phyloP scores from a whole-genome alignment of 2,113 vertebrate species.

The Scomber japonicus region DNA sequence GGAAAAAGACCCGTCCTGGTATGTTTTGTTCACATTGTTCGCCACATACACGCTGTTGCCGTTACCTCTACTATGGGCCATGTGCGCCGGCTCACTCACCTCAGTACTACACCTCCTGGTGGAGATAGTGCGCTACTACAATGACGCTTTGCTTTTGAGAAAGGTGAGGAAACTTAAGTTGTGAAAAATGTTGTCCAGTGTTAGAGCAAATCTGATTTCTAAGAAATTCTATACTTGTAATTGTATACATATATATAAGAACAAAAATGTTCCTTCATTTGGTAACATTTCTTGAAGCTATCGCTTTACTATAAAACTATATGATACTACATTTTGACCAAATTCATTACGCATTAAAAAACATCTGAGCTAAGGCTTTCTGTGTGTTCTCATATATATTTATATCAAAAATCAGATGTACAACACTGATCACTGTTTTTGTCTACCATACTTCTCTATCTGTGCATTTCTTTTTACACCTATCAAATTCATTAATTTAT shows the following conservation, averaged over 20 bases:
- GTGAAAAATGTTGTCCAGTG: too few relatives aligned
- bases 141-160: conserved; percentile 71
- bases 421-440: too few relatives aligned
- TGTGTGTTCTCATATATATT: too few relatives aligned
- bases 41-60: conserved; percentile 86
- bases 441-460: too few relatives aligned
- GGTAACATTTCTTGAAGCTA: background rate
- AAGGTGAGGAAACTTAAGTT: conserved; percentile 70
- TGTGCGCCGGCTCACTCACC: conserved; percentile 81
- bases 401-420: too few relatives aligned
- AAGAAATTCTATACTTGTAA: background rate
- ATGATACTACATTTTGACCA: too few relatives aligned
- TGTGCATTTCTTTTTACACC: too few relatives aligned
- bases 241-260: background rate
- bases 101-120: conserved; percentile 78
- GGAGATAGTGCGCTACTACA: conserved; percentile 67
- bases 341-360: too few relatives aligned
- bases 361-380: too few relatives aligned
- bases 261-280: background rate
- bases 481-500: too few relatives aligned
- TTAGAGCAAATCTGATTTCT: background rate
- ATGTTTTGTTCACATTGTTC: conserved; percentile 84
- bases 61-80: conserved; percentile 85
- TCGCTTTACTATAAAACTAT: background rate
- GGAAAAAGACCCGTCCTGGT: conserved; percentile 85